Percentiles rank a stretch among this genome's conserved stretches.
These are phyloP conservation scores for Aegypius monachus DNA, from an alignment of 2,113 vertebrate species.

Conservation along the genomic window DNA sequence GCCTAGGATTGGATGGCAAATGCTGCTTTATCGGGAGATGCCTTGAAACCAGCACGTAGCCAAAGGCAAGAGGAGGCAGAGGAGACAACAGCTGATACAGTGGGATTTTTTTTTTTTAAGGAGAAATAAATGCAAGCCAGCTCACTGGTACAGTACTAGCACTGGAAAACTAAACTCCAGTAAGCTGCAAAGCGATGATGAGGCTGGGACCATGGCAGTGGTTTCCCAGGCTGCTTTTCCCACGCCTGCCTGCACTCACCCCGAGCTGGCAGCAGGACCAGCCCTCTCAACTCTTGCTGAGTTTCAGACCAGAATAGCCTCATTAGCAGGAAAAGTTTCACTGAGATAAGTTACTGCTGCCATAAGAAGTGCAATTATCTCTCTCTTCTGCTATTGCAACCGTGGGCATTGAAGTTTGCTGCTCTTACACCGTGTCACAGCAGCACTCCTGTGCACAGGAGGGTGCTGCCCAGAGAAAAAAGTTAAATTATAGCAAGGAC, in stretches of 20 bases:
- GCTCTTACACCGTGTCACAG: background rate
- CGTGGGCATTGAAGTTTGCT: background rate
- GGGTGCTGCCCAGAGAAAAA: background rate
- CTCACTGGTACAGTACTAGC: background rate
- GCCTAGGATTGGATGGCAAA: background rate
- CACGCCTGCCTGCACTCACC: rapidly evolving
- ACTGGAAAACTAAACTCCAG: background rate
- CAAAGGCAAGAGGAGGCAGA: background rate
- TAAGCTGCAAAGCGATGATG: background rate
- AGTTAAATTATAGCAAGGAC: background rate
- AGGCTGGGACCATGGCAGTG: background rate
- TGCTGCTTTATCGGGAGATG: background rate
- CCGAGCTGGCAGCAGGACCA: background rate
- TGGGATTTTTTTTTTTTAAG: background rate
- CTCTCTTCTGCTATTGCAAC: background rate
- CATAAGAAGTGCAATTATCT: background rate
- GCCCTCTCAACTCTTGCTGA: background rate
- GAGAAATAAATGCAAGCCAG: background rate
- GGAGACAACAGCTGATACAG: background rate
- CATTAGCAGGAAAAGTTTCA: background rate
- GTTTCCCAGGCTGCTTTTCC: background rate
- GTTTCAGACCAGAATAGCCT: background rate
- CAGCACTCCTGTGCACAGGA: background rate
- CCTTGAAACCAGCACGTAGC: background rate
- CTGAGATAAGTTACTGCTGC: background rate